Base-by-base conservation (phyloP, 2,888 invertebrate species). In the Coenonympha arcania region DNA sequence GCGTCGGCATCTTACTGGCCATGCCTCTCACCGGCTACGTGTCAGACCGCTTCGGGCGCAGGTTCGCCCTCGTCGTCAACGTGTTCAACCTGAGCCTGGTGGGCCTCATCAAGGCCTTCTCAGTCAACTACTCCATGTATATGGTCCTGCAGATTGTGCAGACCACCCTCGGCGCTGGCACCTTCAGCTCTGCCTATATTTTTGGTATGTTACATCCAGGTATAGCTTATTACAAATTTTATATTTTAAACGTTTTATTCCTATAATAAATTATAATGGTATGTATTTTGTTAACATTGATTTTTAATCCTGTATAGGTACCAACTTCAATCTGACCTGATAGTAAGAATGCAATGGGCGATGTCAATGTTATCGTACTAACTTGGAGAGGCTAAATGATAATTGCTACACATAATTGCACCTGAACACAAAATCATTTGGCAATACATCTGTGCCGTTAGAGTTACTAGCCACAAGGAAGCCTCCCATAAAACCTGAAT, bases 1-100 rank as follows among this genome's bases (percentile, higher is more conserved):
- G 90, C 62, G 75, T 90, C 36, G 93, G 92, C 2, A 91, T 91
- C 43, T 88, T 93, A 52, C 75, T 92, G 46, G 91, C 91, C 6
- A 78, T 92, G 50, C 91, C 91, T 1, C 75, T 92, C 51, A 88
- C 90, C 0, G 93, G 93, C 18, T 88, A 87, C 55, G 63, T 93
- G 26, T 93, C 93, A 0, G 93, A 93, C 70, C 89, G 82, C 34
- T 89, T 77, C 53, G 89, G 89, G 1, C 74, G 89, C 19, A 76
- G 88, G 33, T 68, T 85, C 15, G 80, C 88, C 1, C 72, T 89
- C 28, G 72, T 88, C 36, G 64, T 81, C 52, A 82, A 79, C 54
- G 76, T 88, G 22, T 76, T 81, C 18, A 62, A 62, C 50, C 20
- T 61, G 6, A 57, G 60, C n/a, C 31, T 60, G 4, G 62, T 79